Conservation (phyloP, 1,140 invertebrate species). For the Andrena cerasifolii region DNA sequence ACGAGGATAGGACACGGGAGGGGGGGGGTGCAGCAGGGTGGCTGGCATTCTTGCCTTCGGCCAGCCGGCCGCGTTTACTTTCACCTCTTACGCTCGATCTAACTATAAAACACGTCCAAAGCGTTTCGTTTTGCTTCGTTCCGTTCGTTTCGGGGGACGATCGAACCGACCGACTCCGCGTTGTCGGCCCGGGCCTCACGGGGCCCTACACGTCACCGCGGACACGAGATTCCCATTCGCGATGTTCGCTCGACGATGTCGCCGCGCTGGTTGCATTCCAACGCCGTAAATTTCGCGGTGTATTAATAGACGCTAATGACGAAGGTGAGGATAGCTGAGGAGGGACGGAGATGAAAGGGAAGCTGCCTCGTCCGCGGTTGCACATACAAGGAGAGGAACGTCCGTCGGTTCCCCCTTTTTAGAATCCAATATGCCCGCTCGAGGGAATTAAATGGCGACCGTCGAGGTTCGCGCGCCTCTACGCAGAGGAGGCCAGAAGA, state of each 20-base stretch:
- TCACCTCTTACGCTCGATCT: slow-evolving; percentile 69
- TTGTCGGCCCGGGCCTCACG: not conserved
- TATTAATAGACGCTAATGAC: not conserved
- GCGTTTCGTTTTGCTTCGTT: slow-evolving; percentile 24
- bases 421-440: too few relatives aligned
- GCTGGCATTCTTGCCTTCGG: slow-evolving; percentile 61
- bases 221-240: slow-evolving; percentile 20
- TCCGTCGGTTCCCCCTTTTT: too few relatives aligned
- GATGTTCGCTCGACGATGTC: slow-evolving; percentile 46
- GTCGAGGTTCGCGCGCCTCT: too few relatives aligned
- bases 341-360: slow-evolving; percentile 3
- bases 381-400: not conserved
- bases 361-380: not conserved
- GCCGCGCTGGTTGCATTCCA: slow-evolving; percentile 41
- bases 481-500: too few relatives aligned
- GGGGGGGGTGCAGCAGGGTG: slow-evolving; percentile 27
- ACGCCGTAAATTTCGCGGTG: slow-evolving; percentile 49
- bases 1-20: not conserved
- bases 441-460: too few relatives aligned
- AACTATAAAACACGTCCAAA: slow-evolving; percentile 56
- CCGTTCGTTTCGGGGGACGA: slow-evolving; percentile 34
- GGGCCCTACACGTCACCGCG: too few relatives aligned
- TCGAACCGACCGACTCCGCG: not conserved
- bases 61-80: slow-evolving; percentile 67
- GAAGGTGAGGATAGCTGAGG: slow-evolving; percentile 7